phyloP scores from a whole-genome alignment of 2,797 vertebrate genomes.

The Phoeniculus purpureus region DNA sequence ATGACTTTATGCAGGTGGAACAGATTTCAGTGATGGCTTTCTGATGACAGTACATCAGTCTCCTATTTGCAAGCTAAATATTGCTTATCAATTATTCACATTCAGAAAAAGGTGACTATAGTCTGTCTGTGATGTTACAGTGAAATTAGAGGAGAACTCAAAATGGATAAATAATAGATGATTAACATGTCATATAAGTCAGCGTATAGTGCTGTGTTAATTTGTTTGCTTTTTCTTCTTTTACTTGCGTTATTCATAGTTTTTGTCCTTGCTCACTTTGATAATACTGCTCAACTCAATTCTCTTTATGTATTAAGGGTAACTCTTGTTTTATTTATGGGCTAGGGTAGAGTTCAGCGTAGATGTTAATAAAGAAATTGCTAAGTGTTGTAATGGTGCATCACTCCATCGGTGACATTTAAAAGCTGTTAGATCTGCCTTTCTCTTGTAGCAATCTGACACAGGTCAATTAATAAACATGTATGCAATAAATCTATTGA shows the following conservation, averaged over 20 bases:
- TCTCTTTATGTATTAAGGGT: background rate
- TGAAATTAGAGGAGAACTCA: conserved; percentile 58
- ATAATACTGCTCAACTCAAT: background rate
- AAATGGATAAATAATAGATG: conserved; percentile 68
- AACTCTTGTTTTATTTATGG: conserved; percentile 34
- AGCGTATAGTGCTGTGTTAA: conserved; percentile 59
- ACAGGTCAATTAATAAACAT: background rate
- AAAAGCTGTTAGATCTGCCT: background rate
- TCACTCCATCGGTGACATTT: background rate
- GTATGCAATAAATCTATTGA: background rate
- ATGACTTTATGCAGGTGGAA: conserved; percentile 17
- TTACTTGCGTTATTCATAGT: conserved; percentile 13
- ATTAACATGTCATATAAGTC: conserved; percentile 62
- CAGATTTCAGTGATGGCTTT: conserved; percentile 25
- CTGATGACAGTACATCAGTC: background rate
- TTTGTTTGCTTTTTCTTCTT: conserved; percentile 50
- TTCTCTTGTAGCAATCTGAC: background rate
- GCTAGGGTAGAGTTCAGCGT: background rate
- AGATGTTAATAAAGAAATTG: conserved; percentile 25
- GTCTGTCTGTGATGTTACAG: conserved; percentile 37
- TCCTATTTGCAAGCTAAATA: conserved; percentile 57
- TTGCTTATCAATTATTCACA: conserved; percentile 63
- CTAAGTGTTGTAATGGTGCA: background rate
- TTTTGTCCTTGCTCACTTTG: background rate
- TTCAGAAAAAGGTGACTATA: conserved; percentile 62